phyloP scores from a whole-genome alignment of 2,797 vertebrate species.

The Sebastes matsubarae region DNA sequence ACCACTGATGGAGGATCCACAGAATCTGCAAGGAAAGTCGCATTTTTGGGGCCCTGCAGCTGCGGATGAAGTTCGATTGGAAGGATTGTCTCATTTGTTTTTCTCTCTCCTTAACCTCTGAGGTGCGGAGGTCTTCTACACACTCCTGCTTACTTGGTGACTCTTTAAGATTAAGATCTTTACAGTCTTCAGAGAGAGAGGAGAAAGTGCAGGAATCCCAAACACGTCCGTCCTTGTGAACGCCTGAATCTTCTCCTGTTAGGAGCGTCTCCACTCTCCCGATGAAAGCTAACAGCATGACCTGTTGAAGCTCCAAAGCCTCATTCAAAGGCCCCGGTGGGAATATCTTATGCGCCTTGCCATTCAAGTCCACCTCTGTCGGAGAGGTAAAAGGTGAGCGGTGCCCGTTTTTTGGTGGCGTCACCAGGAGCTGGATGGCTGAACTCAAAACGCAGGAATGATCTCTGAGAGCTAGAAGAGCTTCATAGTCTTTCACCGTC shows the following conservation, averaged over 20 bases:
- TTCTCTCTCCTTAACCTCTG: slow-evolving; percentile 47
- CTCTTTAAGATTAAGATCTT: neutral
- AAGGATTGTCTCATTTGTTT: slow-evolving; percentile 28
- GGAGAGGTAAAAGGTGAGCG: slow-evolving; percentile 64
- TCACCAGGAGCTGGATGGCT: slow-evolving; percentile 88
- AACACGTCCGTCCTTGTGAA: slow-evolving; percentile 71
- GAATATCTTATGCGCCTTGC: slow-evolving; percentile 66
- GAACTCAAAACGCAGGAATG: slow-evolving; percentile 89
- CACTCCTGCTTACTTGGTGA: slow-evolving; percentile 34
- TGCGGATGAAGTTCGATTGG: slow-evolving; percentile 23
- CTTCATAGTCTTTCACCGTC: slow-evolving; percentile 82
- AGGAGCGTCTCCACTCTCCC: slow-evolving; percentile 84
- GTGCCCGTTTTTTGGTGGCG: slow-evolving; percentile 83
- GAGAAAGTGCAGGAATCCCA: slow-evolving; percentile 63
- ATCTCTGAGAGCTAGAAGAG: slow-evolving; percentile 87
- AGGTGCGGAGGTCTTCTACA: slow-evolving; percentile 43
- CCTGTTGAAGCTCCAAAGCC: slow-evolving; percentile 88
- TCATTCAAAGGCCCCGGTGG: slow-evolving; percentile 79
- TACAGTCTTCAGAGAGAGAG: slow-evolving; percentile 21
- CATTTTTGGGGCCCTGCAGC: slow-evolving; percentile 83
- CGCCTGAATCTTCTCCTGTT: slow-evolving; percentile 18
- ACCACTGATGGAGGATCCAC: slow-evolving; percentile 92
- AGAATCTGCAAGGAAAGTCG: slow-evolving; percentile 91
- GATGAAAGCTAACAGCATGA: slow-evolving; percentile 86
- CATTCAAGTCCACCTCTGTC: slow-evolving; percentile 37